Conservation (phyloP, 2,888 invertebrate genomes). For the Catocala fraxini region DNA sequence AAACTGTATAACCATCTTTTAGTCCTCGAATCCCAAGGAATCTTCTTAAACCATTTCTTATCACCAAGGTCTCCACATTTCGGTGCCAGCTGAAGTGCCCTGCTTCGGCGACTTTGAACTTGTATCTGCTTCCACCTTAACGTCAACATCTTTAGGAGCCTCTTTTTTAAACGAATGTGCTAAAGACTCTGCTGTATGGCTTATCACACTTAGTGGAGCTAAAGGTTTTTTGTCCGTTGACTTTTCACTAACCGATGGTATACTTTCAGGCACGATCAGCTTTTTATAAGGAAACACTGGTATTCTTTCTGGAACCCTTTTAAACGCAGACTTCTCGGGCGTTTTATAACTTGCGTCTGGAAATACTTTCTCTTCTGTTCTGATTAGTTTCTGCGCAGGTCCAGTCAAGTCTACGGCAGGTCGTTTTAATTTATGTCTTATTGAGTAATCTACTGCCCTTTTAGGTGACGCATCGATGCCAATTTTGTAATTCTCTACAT, state of each 20-base stretch:
- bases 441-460: conserved; percentile 81
- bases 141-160: conserved; percentile 35
- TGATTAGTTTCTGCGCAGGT: conserved; percentile 70
- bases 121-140: conserved; percentile 63
- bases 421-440: conserved; percentile 76
- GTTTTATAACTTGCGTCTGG: conserved; percentile 49
- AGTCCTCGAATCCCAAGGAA: no score
- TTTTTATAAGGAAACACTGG: conserved; percentile 58
- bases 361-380: conserved; percentile 61
- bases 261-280: conserved; percentile 71
- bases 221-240: conserved; percentile 38
- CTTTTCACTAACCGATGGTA: conserved; percentile 64
- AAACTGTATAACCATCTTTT: no score
- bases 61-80: conserved; percentile 85
- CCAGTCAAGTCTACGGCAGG: conserved; percentile 67
- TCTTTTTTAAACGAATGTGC: conserved; percentile 65
- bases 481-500: conserved; percentile 83
- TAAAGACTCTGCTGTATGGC: conserved; percentile 79
- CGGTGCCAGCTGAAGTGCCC: conserved; percentile 68
- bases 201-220: conserved; percentile 73
- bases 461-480: conserved; percentile 83
- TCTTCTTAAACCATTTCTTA: neutral
- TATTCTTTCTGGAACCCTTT: conserved; percentile 59
- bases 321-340: conserved; percentile 69
- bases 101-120: conserved; percentile 74